Evolutionary conservation across 2,888 invertebrate species (phyloP), one percentile per base, ranked within the genome.

Genomic region (Coenonympha arcania): DNA sequence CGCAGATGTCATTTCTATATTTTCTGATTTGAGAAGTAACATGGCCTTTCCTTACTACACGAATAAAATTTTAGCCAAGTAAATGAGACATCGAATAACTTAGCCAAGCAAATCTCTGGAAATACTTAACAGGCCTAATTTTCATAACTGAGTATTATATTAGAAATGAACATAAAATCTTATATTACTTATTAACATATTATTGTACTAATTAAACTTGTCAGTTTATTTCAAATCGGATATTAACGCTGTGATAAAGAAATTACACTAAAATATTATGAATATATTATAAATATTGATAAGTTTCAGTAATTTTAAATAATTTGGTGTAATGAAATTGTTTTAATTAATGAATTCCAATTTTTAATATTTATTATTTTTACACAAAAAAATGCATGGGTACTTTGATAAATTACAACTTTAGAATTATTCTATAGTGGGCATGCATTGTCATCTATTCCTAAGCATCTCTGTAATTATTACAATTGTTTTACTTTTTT

Each of bases 211-310:
- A n/a, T n/a, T n/a, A n/a, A n/a, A n/a, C n/a, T n/a, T n/a, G n/a
- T n/a, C n/a, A n/a, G n/a, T 48, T 50, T 40, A 42, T 49, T 48
- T 47, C 36, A 31, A 50, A 47, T 54, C 43, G 26, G 33, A 50
- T 39, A 50, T 44, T 50, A 36, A 49, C 46, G 52, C 59, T 57
- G 59, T 59, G 57, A 59, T 59, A 59, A 53, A 52, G 44, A 33
- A 28, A 54, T 44, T 36, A 24, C 30, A 47, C 48, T 44, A 40
- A 33, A 24, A 50, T 40, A 9, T n/a, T n/a, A n/a, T n/a, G n/a
- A n/a, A n/a, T n/a, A 45, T 41, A 18, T 26, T 15, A 26, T 16
- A 15, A 2, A 16, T 19, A n/a, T n/a, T 41, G n/a, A 18, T 18
- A 11, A 28, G 15, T 28, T 16, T 16, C 13, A 22, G 4, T 37